phyloP scores from a whole-genome alignment of 1,140 invertebrate genomes.

The Plodia interpunctella region DNA sequence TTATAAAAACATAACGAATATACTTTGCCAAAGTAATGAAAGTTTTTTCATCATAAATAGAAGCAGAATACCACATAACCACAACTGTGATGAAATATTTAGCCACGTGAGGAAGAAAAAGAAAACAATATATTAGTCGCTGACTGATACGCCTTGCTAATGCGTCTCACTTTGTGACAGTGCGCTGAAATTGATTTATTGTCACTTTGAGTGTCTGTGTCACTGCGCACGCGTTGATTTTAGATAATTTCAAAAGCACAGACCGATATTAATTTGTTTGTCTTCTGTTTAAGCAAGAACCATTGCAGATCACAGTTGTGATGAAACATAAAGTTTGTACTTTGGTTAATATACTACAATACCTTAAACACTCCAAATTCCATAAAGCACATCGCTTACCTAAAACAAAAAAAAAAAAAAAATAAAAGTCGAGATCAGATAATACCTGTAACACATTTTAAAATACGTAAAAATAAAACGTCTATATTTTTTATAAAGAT shows the following conservation, averaged over 20 bases:
- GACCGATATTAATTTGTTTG: too few relatives aligned
- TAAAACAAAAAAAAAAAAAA: too few relatives aligned
- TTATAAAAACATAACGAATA: too few relatives aligned
- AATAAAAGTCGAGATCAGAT: neutral
- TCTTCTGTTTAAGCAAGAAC: too few relatives aligned
- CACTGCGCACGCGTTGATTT: too few relatives aligned
- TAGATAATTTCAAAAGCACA: too few relatives aligned
- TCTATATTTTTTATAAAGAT: neutral
- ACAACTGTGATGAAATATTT: neutral
- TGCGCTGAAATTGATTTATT: constrained; percentile 38
- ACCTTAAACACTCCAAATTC: neutral
- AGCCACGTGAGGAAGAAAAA: constrained; percentile 3
- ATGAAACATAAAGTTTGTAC: constrained; percentile 7
- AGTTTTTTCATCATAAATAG: too few relatives aligned
- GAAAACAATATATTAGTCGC: constrained; percentile 14
- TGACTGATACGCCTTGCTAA: constrained; percentile 29
- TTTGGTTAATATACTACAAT: neutral
- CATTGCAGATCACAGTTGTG: neutral
- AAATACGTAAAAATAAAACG: neutral
- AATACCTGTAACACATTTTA: neutral
- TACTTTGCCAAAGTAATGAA: too few relatives aligned
- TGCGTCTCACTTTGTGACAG: constrained; percentile 26
- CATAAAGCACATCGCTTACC: neutral
- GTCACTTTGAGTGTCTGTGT: neutral
- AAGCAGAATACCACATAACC: too few relatives aligned